Base-by-base conservation (phyloP, 2,113 vertebrate genomes). In the Spilogale gracilis region DNA sequence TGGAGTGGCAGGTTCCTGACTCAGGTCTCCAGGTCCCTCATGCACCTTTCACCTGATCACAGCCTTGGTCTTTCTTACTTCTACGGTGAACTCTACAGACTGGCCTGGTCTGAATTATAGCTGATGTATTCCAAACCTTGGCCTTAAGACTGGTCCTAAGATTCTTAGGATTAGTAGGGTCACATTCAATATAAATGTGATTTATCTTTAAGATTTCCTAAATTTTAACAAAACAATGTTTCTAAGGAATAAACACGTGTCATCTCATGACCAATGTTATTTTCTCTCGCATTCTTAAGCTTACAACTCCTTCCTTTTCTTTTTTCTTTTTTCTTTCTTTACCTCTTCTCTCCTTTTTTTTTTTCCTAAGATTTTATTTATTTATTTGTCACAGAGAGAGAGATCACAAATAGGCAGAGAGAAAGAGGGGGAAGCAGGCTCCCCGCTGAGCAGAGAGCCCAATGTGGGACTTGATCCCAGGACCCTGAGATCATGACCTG, bases 181-280 rank as follows among this genome's bases (percentile, higher is more conserved):
- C 61, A 54, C 6, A 5, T 32, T 95, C n/a, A 54, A 7, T 67
- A 30, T 48, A 74, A 67, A 67, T 27, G 80, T 80, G 54, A 78
- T 90, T 60, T 71, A 45, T 90, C 45, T 96, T 78, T 65, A 94
- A 63, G 54, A 89, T 69, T 9, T 23, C 6, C 76, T 94, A 52
- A 78, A 73, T 97, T 74, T 91, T 69, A 74, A 69, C 50, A 81
- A 94, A 85, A 63, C 74, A 69, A 0, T 38, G 69, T 78, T 95
- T 87, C 60, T 84, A 67, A 91, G 81, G 48, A 74, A 88, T 69
- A 73, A 32, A 89, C 76, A 30, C 81, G 14, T 93, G 14, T 50
- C 65, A 48, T 67, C 20, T 95, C 52, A 69, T 18, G n/a, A 91
- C 27, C 56, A 89, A 13, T 89, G 43, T 60, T n/a, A 54, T 85